A percentile compares a stretch with the other conserved stretches of the same genome.
Evolutionary conservation across 2,113 vertebrate genomes (phyloP).

Genomic region (Raphicerus campestris): DNA sequence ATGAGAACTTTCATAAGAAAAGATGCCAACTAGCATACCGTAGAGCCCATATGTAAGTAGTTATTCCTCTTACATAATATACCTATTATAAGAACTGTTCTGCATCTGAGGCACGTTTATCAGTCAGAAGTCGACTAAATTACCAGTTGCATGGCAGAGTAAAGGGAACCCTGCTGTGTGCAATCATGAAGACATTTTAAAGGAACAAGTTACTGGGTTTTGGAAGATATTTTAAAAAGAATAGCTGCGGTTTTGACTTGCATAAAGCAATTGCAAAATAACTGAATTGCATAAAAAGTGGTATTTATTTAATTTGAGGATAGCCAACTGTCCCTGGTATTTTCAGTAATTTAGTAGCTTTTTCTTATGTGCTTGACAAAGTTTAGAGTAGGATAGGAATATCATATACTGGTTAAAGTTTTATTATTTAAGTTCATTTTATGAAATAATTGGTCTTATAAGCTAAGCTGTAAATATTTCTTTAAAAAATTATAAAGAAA

Average conservation of each 20-base stretch:
- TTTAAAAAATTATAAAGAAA: not conserved
- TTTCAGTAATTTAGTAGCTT: not conserved
- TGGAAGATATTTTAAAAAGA: not conserved
- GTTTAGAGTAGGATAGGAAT: not conserved
- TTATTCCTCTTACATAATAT: not conserved
- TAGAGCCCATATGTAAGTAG: not conserved
- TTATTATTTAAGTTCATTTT: not conserved
- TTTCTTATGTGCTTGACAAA: not conserved
- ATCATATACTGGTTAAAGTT: not conserved
- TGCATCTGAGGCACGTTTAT: not conserved
- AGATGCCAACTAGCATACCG: not conserved
- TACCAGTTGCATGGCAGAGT: not conserved
- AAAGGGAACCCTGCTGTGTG: not conserved
- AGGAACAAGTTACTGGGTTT: not conserved
- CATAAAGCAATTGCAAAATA: not conserved
- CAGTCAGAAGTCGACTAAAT: not conserved
- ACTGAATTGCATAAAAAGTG: not conserved
- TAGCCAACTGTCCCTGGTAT: not conserved
- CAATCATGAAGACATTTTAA: not conserved
- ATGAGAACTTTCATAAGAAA: not conserved
- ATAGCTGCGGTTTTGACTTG: not conserved
- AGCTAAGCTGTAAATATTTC: not conserved
- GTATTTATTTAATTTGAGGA: not conserved
- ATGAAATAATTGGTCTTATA: not conserved
- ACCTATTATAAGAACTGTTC: not conserved